phyloP scores from a whole-genome alignment of 2,113 vertebrate species.

The Salvelinus namaycush region DNA sequence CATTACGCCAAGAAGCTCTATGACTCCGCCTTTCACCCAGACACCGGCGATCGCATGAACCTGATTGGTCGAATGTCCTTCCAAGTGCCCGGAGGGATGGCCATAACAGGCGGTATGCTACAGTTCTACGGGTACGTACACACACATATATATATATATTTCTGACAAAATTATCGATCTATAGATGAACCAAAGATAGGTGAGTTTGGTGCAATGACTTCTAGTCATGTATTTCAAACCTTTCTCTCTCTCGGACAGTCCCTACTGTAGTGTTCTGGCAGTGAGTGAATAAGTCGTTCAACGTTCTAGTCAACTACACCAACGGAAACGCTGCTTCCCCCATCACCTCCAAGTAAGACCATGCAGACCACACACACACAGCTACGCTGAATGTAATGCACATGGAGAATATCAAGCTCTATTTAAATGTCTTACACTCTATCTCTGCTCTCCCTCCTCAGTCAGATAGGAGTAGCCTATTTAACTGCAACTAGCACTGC shows the following conservation, averaged over 20 bases:
- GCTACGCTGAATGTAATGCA: not conserved
- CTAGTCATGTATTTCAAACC: not conserved
- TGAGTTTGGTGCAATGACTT: too few species aligned
- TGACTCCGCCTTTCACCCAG: conserved; percentile 96
- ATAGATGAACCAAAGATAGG: too few species aligned
- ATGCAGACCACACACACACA: not conserved
- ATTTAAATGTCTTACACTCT: not conserved
- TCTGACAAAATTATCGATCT: too few species aligned
- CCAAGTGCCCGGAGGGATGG: conserved; percentile 97
- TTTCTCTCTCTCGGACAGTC: conserved; percentile 76
- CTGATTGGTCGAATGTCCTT: conserved; percentile 97
- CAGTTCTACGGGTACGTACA: conserved; percentile 91
- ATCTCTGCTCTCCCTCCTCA: conserved; percentile 52
- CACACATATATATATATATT: not conserved
- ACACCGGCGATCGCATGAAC: conserved; percentile 96
- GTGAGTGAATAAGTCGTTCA: conserved; percentile 99
- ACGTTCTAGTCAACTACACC: conserved; percentile 97
- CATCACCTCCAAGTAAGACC: conserved; percentile 83
- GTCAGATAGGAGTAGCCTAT: conserved; percentile 93
- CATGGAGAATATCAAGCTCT: not conserved
- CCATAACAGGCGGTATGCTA: conserved; percentile 94
- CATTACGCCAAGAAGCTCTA: conserved; percentile 96
- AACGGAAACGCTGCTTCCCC: conserved; percentile 94
- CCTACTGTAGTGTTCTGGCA: conserved; percentile 98
- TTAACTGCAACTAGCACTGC: conserved; percentile 88